phyloP scores from a whole-genome alignment of 1,140 invertebrate genomes.

The Bombus haemorrhoidalis region DNA sequence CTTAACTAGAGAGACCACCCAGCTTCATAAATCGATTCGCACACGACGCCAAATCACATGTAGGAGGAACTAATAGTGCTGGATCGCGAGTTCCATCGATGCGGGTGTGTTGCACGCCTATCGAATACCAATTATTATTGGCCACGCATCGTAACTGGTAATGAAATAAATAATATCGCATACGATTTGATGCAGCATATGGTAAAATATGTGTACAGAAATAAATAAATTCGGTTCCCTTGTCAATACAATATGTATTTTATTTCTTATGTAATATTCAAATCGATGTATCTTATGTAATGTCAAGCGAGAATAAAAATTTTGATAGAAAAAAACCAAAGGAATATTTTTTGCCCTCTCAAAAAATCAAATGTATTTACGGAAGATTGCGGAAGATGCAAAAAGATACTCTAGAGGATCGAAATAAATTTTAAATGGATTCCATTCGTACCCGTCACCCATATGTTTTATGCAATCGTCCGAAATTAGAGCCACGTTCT shows the following conservation, averaged over 20 bases:
- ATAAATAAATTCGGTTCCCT: neutral
- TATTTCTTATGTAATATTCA: neutral
- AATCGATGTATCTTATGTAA: neutral
- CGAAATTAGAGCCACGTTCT: too few relatives aligned
- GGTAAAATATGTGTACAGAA: neutral
- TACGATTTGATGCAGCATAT: too few relatives aligned
- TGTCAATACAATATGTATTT: neutral
- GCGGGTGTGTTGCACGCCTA: neutral
- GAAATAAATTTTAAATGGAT: neutral
- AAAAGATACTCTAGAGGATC: neutral
- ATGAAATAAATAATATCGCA: conserved; percentile 24
- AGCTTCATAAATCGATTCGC: conserved; percentile 41
- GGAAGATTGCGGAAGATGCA: neutral
- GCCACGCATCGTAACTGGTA: neutral
- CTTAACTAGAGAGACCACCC: conserved; percentile 55
- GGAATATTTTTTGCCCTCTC: neutral
- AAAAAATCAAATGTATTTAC: too few relatives aligned
- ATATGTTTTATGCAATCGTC: too few relatives aligned
- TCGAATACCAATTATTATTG: conserved; percentile 47
- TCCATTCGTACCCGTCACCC: neutral
- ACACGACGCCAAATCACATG: conserved; percentile 49
- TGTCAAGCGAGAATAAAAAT: neutral
- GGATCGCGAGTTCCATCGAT: conserved; percentile 24
- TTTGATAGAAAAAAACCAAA: neutral
- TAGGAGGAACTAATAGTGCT: conserved; percentile 30